Evolutionary conservation across 2,113 vertebrate species (phyloP).

Genomic region (Cyrtonyx montezumae): DNA sequence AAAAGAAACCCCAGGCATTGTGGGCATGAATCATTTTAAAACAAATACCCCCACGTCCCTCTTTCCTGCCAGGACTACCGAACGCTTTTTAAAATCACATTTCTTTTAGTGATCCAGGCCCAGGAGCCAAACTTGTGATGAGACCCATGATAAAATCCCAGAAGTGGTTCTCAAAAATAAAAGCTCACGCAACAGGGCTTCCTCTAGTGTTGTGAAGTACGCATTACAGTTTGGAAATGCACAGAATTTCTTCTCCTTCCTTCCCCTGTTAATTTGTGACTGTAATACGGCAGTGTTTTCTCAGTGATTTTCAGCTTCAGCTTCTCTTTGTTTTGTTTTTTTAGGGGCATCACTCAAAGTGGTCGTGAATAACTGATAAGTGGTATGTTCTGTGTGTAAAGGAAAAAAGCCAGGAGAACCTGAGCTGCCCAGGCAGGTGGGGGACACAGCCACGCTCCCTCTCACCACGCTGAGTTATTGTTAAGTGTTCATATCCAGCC

Average conservation of each 20-base stretch:
- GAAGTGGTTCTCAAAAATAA: background rate
- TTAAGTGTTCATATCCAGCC: slow-evolving; percentile 18
- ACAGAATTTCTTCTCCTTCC: background rate
- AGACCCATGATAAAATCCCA: background rate
- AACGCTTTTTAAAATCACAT: slow-evolving; percentile 14
- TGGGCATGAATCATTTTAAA: background rate
- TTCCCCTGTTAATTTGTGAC: background rate
- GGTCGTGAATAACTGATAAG: background rate
- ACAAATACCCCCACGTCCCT: fast-evolving
- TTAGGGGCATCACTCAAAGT: background rate
- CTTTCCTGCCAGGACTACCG: slow-evolving; percentile 1
- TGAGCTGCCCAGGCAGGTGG: background rate
- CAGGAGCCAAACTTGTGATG: slow-evolving; percentile 2
- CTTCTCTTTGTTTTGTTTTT: background rate
- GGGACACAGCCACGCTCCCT: background rate
- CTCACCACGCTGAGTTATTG: background rate
- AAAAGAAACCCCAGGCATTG: background rate
- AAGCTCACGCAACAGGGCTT: background rate
- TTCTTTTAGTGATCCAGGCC: background rate
- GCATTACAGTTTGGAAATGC: background rate
- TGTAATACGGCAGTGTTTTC: background rate
- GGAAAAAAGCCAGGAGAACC: background rate
- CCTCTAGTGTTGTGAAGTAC: background rate
- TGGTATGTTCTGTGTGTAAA: background rate
- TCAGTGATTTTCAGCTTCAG: background rate